These are phyloP conservation scores for Monochamus alternatus DNA, from an alignment of 2,888 invertebrate species.

Conservation along the genomic window DNA sequence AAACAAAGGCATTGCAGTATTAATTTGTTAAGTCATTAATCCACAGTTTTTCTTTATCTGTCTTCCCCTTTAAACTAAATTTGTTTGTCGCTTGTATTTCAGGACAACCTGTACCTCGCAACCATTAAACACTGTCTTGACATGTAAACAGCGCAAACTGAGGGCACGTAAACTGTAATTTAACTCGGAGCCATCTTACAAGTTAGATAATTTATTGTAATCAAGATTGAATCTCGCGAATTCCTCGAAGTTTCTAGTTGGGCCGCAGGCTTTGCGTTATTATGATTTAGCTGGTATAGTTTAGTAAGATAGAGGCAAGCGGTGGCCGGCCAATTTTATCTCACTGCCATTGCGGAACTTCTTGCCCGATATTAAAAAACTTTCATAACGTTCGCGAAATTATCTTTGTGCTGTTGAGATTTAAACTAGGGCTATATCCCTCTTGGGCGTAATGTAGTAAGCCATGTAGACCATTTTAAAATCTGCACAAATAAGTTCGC, in stretches of 20 bases:
- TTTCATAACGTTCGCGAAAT: constrained; percentile 15
- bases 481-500: too few species aligned
- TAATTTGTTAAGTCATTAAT: too few species aligned
- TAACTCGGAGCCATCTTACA: constrained; percentile 36
- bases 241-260: constrained; percentile 42
- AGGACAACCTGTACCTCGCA: not conserved
- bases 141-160: constrained; percentile 24
- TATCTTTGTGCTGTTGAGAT: constrained; percentile 6
- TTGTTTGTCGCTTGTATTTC: not conserved
- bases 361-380: constrained; percentile 25
- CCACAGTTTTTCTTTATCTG: too few species aligned
- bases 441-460: too few species aligned
- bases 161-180: constrained; percentile 37
- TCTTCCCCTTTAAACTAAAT: too few species aligned
- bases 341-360: not conserved
- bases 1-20: too few species aligned
- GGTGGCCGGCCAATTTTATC: constrained; percentile 26
- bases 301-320: constrained; percentile 22
- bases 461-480: too few species aligned
- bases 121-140: constrained; percentile 28
- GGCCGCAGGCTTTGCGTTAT: constrained; percentile 52
- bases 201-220: constrained; percentile 57
- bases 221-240: constrained; percentile 55
- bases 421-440: not conserved
- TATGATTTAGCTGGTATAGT: constrained; percentile 51